Percentiles rank a stretch among this genome's conserved stretches.
Conservation (phyloP, 2,888 invertebrate species). For the Apeira syringaria region DNA sequence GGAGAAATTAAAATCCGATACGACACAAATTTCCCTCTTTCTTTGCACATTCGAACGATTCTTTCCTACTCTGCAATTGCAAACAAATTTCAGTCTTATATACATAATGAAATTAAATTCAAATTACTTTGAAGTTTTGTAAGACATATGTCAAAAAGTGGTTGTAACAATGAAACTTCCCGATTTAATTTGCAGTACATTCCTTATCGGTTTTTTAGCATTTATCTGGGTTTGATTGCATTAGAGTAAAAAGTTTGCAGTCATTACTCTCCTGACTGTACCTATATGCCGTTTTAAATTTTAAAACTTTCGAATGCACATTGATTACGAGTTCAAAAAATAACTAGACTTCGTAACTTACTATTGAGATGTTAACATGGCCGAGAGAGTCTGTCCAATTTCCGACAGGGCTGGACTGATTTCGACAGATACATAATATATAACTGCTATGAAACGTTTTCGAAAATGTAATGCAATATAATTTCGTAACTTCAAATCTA, state of each 20-base stretch:
- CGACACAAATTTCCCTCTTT: constrained; percentile 75
- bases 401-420: too few species aligned
- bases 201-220: constrained; percentile 71
- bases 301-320: too few species aligned
- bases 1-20: constrained; percentile 82
- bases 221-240: constrained; percentile 78
- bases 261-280: constrained; percentile 14
- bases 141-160: constrained; percentile 33
- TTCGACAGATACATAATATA: too few species aligned
- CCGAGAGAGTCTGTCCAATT: too few species aligned
- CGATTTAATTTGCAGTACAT: constrained; percentile 78
- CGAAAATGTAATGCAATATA: too few species aligned
- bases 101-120: background rate
- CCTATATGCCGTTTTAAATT: too few species aligned
- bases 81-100: constrained; percentile 32
- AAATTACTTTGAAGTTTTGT: constrained; percentile 14
- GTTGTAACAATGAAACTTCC: constrained; percentile 51
- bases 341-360: too few species aligned
- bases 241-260: constrained; percentile 59
- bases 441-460: too few species aligned
- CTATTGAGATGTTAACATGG: too few species aligned
- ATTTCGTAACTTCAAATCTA: too few species aligned
- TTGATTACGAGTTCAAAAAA: too few species aligned
- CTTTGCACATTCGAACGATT: constrained; percentile 39
- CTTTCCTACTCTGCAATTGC: constrained; percentile 25